Evolutionary conservation across 1,140 invertebrate genomes (phyloP), one percentile per base, ranked within the genome.

Genomic region (Zaprionus taronus): DNA sequence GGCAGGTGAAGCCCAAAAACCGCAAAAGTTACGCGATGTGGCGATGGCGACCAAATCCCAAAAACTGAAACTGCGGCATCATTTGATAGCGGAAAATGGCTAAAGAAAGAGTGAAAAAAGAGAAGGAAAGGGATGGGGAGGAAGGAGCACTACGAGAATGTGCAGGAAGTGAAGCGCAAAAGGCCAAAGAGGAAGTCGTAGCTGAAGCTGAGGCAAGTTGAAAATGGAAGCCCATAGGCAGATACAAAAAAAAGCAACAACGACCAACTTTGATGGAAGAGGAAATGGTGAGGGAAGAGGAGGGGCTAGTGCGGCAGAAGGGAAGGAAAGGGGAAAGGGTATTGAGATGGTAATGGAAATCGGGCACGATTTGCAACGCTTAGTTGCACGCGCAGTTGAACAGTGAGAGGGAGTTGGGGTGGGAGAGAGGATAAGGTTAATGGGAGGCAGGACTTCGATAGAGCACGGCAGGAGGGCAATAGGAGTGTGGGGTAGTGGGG

Each of bases 351-450:
- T 58, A 62, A 66, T 67, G 44, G 49, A 36, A 65, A 49, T 60
- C 47, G 47, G 74, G 68, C 57, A 51, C 72, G 85, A 84, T 89
- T 89, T 89, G 81, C 84, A 83, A 87, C 81, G 84, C 81, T 85
- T 76, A 79, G 79, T 84, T 89, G 81, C 81, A 84, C 84, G 76
- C 85, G 72, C 79, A 82, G 71, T 77, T 34, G 31, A 34, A 34
- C 31, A 34, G 31, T 3, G 0, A 34, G 66, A 80, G 57, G 4
- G 0, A 26, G 47, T 5, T 36, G 5, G 3, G 17, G 47, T 5
- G 49, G 6, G 4, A 11, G 14, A 17, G n/a, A n/a, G 15, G 4
- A 5, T 9, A n/a, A 17, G 34, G 17, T n/a, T 22, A 49, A 31
- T 63, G 44, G 26, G 26, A 24, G 15, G 9, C 31, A 11, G 3